Conservation (phyloP, 2,888 invertebrate genomes). For the Rutpela maculata region DNA sequence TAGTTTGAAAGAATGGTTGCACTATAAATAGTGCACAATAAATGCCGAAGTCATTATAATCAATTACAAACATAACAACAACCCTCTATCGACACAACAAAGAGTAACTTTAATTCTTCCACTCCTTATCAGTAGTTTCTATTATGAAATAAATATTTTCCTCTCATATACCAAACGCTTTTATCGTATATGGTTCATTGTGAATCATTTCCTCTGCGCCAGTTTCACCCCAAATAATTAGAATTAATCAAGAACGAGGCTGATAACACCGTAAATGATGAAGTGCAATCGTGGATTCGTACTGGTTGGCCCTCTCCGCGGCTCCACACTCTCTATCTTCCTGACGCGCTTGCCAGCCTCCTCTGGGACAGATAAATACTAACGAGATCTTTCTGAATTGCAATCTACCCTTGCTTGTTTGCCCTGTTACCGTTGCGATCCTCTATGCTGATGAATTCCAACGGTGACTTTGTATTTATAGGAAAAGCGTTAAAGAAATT, state of each 20-base stretch:
- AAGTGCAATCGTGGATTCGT: slow-evolving; percentile 64
- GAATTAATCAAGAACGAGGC: slow-evolving; percentile 72
- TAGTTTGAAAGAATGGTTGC: too few species aligned
- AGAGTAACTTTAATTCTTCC: slow-evolving; percentile 35
- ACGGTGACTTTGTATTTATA: neutral
- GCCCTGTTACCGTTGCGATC: slow-evolving; percentile 13
- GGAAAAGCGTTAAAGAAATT: slow-evolving; percentile 2
- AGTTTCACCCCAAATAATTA: slow-evolving; percentile 69
- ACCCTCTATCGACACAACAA: slow-evolving; percentile 7
- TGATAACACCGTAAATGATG: slow-evolving; percentile 72
- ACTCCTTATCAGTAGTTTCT: slow-evolving; percentile 31
- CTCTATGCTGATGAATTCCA: slow-evolving; percentile 14
- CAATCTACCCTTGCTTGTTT: slow-evolving; percentile 69
- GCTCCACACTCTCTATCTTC: slow-evolving; percentile 63
- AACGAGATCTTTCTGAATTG: slow-evolving; percentile 72
- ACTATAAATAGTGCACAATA: too few species aligned
- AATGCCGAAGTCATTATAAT: slow-evolving; percentile 13
- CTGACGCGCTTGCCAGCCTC: slow-evolving; percentile 60
- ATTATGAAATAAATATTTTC: slow-evolving; percentile 36
- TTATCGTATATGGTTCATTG: slow-evolving; percentile 38
- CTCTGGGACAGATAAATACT: slow-evolving; percentile 74
- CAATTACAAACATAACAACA: slow-evolving; percentile 15
- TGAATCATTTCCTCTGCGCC: slow-evolving; percentile 45
- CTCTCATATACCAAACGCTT: slow-evolving; percentile 37
- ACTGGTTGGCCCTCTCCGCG: slow-evolving; percentile 61